Base-by-base conservation (phyloP, 2,888 invertebrate species). In the Tyria jacobaeae region DNA sequence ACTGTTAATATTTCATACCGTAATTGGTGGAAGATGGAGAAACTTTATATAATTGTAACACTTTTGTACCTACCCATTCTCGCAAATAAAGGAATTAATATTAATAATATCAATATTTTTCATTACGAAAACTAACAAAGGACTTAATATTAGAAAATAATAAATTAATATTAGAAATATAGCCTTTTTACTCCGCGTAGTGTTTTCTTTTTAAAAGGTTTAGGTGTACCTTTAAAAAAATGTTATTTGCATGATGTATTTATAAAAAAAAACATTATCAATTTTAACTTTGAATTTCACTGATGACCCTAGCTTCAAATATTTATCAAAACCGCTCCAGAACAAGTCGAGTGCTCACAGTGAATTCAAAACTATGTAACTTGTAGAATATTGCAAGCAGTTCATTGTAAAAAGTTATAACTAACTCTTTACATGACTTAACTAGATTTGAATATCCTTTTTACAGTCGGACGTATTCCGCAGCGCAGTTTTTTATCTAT, bases 251-350 rank as follows among this genome's bases (percentile, higher is more conserved):
- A 27, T 27, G 6, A 27, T 27, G 27, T 27, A 27, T 27, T 27
- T 27, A n/a, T n/a, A 27, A 31, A 1, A 31, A 31, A 10, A 7
- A 3, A 17, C 9, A 17, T 17, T 41, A 9, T 9, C 9, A 2
- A 7, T 0, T 41, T 17, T 2, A 41, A 17, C n/a, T 54, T 12
- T 15, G n/a, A n/a, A n/a, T n/a, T n/a, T n/a, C n/a, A 34, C 34
- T 4, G 48, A 37, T 57, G 68, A 14, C 69, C 73, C 70, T 72
- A 34, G 3, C 35, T 21, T 1, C 21, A 34, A 57, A 61, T 58
- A 72, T 64, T 64, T 68, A 64, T 70, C 64, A 55, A 44, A 61
- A 64, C 48, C 47, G 70, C 62, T 62, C 69, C 64, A 52, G 59
- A 57, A 70, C 50, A 73, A 64, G 58, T 58, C 50, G 70, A 64